Percentiles rank a stretch among this genome's conserved stretches.
These are phyloP conservation scores for Botia almorhae DNA, from an alignment of 2,797 vertebrate genomes.

Conservation along the genomic window DNA sequence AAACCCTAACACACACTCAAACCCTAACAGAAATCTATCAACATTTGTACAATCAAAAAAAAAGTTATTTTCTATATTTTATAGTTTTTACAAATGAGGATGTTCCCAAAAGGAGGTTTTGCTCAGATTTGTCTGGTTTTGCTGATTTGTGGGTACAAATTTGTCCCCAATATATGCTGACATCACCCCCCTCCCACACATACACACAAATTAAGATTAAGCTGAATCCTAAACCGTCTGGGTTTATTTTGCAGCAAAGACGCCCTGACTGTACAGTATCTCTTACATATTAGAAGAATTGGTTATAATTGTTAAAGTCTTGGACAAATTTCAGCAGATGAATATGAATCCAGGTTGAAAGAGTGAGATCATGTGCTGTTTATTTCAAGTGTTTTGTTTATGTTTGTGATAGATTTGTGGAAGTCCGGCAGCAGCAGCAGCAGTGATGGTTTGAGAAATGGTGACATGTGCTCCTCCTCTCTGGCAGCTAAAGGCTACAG, in stretches of 20 bases:
- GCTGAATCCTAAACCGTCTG: background rate
- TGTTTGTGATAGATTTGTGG: slow-evolving; percentile 80
- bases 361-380: background rate
- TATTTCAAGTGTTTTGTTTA: slow-evolving; percentile 13
- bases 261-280: background rate
- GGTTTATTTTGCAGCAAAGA: background rate
- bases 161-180: too few species aligned
- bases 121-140: too few species aligned
- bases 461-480: slow-evolving; percentile 82
- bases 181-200: too few species aligned
- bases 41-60: too few species aligned
- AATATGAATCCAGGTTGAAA: background rate
- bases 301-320: background rate
- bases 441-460: slow-evolving; percentile 80
- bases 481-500: slow-evolving; percentile 90
- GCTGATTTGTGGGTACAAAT: too few species aligned
- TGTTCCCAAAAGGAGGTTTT: too few species aligned
- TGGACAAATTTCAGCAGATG: background rate
- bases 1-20: too few species aligned
- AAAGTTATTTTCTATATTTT: too few species aligned
- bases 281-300: background rate
- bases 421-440: slow-evolving; percentile 68
- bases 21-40: too few species aligned
- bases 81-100: too few species aligned
- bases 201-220: background rate